Percentiles rank a stretch among this genome's conserved stretches.
Evolutionary conservation across 2,113 vertebrate genomes (phyloP).

Genomic region (Cyanoderma ruficeps): DNA sequence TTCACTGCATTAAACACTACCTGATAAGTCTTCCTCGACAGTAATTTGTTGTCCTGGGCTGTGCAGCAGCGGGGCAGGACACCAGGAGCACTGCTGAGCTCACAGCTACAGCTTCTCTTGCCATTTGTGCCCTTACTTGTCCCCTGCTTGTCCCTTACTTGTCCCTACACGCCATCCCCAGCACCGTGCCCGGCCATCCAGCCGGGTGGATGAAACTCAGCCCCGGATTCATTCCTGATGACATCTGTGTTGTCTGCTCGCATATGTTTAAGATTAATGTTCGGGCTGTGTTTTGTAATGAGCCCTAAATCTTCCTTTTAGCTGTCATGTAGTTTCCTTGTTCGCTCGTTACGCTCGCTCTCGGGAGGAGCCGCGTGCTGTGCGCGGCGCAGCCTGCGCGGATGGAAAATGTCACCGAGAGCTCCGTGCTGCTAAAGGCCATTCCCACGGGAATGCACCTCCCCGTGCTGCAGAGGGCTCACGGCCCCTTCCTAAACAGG

Average conservation of each 20-base stretch:
- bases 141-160: neutral
- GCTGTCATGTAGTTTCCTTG: neutral
- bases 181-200: neutral
- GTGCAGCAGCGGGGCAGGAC: neutral
- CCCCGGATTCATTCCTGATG: neutral
- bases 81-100: neutral
- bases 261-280: neutral
- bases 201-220: neutral
- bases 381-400: neutral
- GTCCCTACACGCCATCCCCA: neutral
- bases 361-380: neutral
- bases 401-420: neutral
- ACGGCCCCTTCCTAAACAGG: fast-evolving
- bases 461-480: fast-evolving
- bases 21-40: neutral
- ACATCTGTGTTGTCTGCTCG: neutral
- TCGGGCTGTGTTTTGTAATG: neutral
- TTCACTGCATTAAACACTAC: neutral
- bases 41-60: neutral
- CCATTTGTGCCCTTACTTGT: neutral
- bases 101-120: neutral
- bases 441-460: neutral
- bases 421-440: neutral
- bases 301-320: neutral
- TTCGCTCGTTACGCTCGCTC: neutral